A percentile compares a stretch with the other conserved stretches of the same genome.
These are phyloP conservation scores for Cephalophus harveyi DNA, from an alignment of 2,113 vertebrate species.

Conservation along the genomic window DNA sequence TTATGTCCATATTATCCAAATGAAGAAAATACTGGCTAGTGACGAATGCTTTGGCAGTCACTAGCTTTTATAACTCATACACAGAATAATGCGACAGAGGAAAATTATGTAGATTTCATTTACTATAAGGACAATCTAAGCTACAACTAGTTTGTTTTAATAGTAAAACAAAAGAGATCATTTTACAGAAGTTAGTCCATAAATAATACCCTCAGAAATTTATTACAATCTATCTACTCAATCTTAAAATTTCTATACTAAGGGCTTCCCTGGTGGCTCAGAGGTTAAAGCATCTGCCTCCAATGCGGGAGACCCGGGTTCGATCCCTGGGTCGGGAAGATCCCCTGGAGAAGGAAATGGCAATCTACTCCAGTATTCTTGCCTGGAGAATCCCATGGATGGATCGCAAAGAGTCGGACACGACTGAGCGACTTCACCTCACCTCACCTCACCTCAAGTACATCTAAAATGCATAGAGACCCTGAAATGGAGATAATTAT, in stretches of 20 bases:
- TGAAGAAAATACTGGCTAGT: not conserved
- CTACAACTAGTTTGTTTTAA: not conserved
- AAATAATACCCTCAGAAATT: slow-evolving; percentile 16
- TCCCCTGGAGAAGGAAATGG: too few species aligned
- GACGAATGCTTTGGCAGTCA: not conserved
- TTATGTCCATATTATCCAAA: not conserved
- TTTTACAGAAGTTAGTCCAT: not conserved
- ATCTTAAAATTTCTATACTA: not conserved
- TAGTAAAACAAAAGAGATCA: not conserved
- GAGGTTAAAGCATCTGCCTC: too few species aligned
- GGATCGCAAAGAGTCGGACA: too few species aligned
- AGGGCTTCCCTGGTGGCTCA: too few species aligned
- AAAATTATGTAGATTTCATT: not conserved
- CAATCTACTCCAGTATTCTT: too few species aligned
- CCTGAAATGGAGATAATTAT: not conserved
- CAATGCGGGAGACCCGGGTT: too few species aligned
- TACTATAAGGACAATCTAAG: not conserved
- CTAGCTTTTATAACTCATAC: not conserved
- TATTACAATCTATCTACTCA: not conserved
- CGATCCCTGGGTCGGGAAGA: too few species aligned
- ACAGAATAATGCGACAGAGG: not conserved
- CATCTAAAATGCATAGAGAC: not conserved
- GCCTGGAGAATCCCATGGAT: too few species aligned
- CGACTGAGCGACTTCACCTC: too few species aligned
- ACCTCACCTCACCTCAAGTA: too few species aligned